Percentiles rank a stretch among this genome's conserved stretches.
Conservation (phyloP, 2,888 invertebrate species). For the Epirrita christyi region DNA sequence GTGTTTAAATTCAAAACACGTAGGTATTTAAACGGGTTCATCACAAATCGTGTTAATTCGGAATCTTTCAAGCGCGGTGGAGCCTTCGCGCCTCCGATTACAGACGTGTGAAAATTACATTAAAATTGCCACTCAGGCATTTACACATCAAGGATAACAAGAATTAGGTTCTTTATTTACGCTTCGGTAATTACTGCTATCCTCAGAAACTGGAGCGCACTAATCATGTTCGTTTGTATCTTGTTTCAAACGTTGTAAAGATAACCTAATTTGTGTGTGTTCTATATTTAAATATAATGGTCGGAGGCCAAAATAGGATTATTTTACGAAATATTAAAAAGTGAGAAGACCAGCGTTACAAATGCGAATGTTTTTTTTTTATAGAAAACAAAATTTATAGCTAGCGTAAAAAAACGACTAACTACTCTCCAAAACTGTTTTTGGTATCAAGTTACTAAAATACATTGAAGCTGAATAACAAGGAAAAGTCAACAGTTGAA, state of each 20-base stretch:
- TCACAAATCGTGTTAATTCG: constrained; percentile 39
- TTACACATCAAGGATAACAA: constrained; percentile 30
- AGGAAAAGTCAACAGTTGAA: too few relatives aligned
- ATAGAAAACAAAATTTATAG: not conserved
- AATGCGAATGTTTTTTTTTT: too few relatives aligned
- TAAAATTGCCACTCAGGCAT: constrained; percentile 28
- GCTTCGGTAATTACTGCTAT: not conserved
- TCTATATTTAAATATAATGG: too few relatives aligned
- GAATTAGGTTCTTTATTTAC: constrained; percentile 11
- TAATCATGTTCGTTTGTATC: not conserved
- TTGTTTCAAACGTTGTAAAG: not conserved
- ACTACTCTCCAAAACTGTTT: too few relatives aligned
- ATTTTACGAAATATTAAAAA: too few relatives aligned
- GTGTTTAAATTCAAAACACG: constrained; percentile 21
- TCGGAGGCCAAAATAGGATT: too few relatives aligned
- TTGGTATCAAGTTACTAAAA: not conserved
- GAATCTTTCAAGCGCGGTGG: constrained; percentile 22
- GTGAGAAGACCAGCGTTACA: too few relatives aligned
- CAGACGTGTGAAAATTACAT: constrained; percentile 38
- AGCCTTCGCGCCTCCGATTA: constrained; percentile 31
- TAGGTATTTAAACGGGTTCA: constrained; percentile 35
- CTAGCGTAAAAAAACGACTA: too few relatives aligned
- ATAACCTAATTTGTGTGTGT: not conserved
- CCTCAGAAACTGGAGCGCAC: constrained; percentile 1
- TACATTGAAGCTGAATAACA: too few relatives aligned